phyloP scores from a whole-genome alignment of 1,140 invertebrate species.

The Aphidius ervi region DNA sequence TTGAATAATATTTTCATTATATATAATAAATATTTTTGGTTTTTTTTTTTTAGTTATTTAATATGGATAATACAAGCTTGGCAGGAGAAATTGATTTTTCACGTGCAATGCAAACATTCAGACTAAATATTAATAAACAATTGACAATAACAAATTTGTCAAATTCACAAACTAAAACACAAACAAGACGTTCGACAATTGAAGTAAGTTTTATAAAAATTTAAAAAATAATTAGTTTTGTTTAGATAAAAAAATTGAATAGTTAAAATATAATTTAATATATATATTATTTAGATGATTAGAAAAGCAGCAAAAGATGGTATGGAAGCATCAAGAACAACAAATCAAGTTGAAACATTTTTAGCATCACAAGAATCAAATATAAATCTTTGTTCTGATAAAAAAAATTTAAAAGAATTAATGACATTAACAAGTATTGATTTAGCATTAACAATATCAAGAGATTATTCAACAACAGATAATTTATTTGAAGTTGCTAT shows the following conservation, averaged over 20 bases:
- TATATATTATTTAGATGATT: slow-evolving; percentile 33
- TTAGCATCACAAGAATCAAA: slow-evolving; percentile 38
- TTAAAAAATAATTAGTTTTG: neutral
- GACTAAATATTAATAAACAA: slow-evolving; percentile 25
- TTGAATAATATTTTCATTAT: slow-evolving; percentile 17
- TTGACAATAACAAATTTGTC: neutral
- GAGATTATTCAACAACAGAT: slow-evolving; percentile 26
- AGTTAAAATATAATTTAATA: slow-evolving; percentile 9
- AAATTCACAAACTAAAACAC: slow-evolving; percentile 22
- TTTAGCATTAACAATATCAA: slow-evolving; percentile 37
- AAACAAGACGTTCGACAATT: slow-evolving; percentile 24
- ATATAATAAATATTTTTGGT: slow-evolving; percentile 6
- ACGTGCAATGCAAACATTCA: slow-evolving; percentile 34
- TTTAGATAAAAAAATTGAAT: slow-evolving; percentile 10
- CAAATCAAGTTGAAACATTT: slow-evolving; percentile 42
- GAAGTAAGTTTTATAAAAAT: slow-evolving; percentile 26
- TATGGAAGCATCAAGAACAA: slow-evolving; percentile 34
- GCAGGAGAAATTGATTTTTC: slow-evolving; percentile 42
- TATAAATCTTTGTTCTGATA: slow-evolving; percentile 26
- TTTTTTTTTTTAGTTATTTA: slow-evolving; percentile 32
- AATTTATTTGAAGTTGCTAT: slow-evolving; percentile 37
- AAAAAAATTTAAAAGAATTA: slow-evolving; percentile 30
- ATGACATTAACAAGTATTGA: slow-evolving; percentile 39
- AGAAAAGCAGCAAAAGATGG: slow-evolving; percentile 36
- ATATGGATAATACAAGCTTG: slow-evolving; percentile 35